These are phyloP conservation scores for Heliconius ethilla DNA, from an alignment of 2,888 invertebrate species.

Conservation along the genomic window DNA sequence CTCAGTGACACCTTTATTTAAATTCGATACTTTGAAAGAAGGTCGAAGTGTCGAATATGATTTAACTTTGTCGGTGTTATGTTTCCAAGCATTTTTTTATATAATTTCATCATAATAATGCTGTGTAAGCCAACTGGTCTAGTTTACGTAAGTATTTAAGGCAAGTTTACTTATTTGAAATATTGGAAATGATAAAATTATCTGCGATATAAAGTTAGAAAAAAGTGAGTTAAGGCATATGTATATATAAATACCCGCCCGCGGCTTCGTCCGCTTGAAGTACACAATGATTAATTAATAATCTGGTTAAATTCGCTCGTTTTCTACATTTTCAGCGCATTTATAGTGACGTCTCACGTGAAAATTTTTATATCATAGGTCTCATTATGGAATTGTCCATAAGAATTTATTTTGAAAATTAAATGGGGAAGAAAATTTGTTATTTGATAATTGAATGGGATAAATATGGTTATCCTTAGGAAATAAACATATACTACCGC, in stretches of 20 bases:
- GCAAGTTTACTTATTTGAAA: background rate
- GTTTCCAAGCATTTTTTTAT: constrained; percentile 4
- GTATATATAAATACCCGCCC: background rate
- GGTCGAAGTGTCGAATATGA: constrained; percentile 23
- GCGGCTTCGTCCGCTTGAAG: too few relatives aligned
- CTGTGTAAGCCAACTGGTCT: background rate
- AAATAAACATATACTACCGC: too few relatives aligned
- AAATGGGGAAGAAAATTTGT: too few relatives aligned
- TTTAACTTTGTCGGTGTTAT: background rate
- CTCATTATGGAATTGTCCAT: too few relatives aligned
- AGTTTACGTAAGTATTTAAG: background rate
- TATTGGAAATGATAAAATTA: background rate
- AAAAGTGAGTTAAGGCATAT: background rate
- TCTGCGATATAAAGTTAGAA: background rate
- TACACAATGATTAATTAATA: too few relatives aligned
- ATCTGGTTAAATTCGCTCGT: too few relatives aligned
- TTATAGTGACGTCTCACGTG: too few relatives aligned
- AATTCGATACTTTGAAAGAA: constrained; percentile 26
- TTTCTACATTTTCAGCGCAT: too few relatives aligned
- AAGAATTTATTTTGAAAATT: too few relatives aligned
- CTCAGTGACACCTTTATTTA: constrained; percentile 31
- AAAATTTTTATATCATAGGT: too few relatives aligned
- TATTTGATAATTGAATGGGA: too few relatives aligned
- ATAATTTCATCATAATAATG: constrained; percentile 14
- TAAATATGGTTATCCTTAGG: too few relatives aligned